These are phyloP conservation scores for Arizona elegans DNA, from an alignment of 2,113 vertebrate genomes.

Conservation along the genomic window DNA sequence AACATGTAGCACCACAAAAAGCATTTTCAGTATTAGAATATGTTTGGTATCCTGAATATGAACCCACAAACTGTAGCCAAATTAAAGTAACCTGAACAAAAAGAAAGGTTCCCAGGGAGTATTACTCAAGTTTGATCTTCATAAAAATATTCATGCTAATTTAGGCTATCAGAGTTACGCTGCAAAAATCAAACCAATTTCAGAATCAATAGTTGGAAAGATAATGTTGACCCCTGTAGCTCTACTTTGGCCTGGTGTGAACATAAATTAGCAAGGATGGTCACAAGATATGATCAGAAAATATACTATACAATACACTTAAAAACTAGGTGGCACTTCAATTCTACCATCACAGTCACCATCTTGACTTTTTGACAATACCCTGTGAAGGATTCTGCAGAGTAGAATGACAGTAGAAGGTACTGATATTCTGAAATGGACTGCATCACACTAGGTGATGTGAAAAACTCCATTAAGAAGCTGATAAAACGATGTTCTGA, in stretches of 20 bases:
- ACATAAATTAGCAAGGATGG: neutral
- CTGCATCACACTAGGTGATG: neutral
- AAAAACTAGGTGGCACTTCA: neutral
- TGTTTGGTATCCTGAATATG: neutral
- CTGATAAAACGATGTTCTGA: neutral
- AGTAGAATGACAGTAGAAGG: neutral
- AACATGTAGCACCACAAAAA: neutral
- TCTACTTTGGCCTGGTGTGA: neutral
- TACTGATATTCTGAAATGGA: neutral
- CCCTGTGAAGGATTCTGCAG: neutral
- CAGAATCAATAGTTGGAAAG: neutral
- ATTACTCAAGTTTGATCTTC: neutral
- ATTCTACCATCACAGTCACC: neutral
- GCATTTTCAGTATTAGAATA: neutral
- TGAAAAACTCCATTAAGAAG: neutral
- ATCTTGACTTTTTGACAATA: neutral
- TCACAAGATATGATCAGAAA: neutral
- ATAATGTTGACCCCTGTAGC: neutral
- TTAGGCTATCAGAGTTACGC: neutral
- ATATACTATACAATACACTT: neutral
- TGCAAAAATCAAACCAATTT: neutral
- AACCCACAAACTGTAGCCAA: neutral
- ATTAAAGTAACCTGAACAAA: neutral
- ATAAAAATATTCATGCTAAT: neutral
- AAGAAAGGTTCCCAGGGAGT: neutral